Evolutionary conservation across 37 sponge, comb jelly and placozoan genomes (phyloP).

Genomic region (Halichondria panicea): DNA sequence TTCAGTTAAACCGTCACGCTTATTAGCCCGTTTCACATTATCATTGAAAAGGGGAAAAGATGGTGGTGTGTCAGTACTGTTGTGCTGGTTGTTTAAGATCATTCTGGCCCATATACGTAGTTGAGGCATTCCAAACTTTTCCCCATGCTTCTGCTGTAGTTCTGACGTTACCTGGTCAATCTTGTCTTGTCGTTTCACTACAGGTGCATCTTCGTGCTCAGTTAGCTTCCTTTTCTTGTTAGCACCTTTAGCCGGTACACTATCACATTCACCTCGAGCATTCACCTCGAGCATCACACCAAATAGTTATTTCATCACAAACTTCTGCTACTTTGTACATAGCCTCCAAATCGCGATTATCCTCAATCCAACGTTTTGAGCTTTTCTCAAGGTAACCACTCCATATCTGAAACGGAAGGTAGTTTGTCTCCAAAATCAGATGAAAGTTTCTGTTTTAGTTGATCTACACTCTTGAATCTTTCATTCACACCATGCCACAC

Average conservation of each 20-base stretch:
- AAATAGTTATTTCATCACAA: not conserved
- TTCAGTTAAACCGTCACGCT: not conserved
- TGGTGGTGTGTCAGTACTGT: slow-evolving; percentile 2
- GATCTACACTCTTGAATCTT: not conserved
- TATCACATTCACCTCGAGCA: not conserved
- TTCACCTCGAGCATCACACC: not conserved
- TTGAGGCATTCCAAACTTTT: slow-evolving; percentile 2
- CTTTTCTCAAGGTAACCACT: not conserved
- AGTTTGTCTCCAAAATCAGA: not conserved
- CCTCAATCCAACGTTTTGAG: not conserved
- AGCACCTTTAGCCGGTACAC: not conserved
- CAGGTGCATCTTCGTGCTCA: not conserved
- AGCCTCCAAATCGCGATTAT: slow-evolving; percentile 6
- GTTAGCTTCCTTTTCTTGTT: not conserved
- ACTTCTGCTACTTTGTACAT: not conserved
- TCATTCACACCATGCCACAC: not conserved
- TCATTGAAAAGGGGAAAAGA: not conserved
- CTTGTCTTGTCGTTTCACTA: not conserved
- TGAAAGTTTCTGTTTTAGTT: slow-evolving; percentile 4
- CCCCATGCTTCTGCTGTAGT: not conserved
- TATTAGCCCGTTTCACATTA: not conserved
- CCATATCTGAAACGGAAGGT: not conserved
- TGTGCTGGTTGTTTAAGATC: not conserved
- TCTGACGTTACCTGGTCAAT: not conserved
- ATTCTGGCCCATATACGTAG: slow-evolving; percentile 8